Conservation (phyloP, 2,888 invertebrate species). For the Sinodicranocentrus sp. region DNA sequence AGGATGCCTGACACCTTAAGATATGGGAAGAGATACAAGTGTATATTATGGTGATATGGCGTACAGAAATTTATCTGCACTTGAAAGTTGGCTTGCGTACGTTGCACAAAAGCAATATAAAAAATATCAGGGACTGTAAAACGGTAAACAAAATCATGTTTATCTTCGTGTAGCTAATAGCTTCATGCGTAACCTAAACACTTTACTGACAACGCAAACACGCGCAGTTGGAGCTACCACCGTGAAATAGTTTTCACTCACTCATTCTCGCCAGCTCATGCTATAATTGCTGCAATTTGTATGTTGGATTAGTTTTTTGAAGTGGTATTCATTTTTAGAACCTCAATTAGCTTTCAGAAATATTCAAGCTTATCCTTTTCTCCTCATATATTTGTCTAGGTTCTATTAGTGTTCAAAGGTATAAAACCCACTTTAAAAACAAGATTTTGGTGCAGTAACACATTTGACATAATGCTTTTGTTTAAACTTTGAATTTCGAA, state of each 20-base stretch:
- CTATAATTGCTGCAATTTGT: not conserved
- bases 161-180: constrained; percentile 12
- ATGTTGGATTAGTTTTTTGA: too few species aligned
- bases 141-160: constrained; percentile 25
- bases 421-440: too few species aligned
- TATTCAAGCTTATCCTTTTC: too few species aligned
- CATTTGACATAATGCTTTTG: too few species aligned
- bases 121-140: constrained; percentile 9
- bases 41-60: not conserved
- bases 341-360: too few species aligned
- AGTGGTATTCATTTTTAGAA: too few species aligned
- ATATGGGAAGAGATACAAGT: not conserved
- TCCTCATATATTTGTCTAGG: too few species aligned
- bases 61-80: not conserved
- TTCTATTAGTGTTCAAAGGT: too few species aligned
- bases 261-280: not conserved
- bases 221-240: not conserved
- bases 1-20: not conserved
- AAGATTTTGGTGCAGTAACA: too few species aligned
- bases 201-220: not conserved
- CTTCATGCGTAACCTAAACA: constrained; percentile 2
- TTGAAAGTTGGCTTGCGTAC: too few species aligned
- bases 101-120: too few species aligned
- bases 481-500: too few species aligned
- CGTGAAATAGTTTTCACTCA: constrained; percentile 3